Evolutionary conservation across 2,888 invertebrate species (phyloP).

Genomic region (Hipparchia semele): DNA sequence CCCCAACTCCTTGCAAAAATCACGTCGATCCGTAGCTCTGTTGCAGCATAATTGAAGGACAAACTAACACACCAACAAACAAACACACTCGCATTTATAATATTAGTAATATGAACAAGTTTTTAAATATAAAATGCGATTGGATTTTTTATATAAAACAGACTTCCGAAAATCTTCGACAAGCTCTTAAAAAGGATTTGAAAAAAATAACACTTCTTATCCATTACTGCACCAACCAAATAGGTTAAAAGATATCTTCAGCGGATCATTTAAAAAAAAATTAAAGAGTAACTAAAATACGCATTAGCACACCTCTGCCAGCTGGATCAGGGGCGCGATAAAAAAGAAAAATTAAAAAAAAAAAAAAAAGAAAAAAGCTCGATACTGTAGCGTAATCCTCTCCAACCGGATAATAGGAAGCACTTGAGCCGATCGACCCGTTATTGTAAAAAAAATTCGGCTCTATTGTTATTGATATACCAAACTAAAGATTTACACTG

Average conservation of each 20-base stretch:
- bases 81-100: too few relatives aligned
- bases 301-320: conserved; percentile 75
- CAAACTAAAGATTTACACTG: not conserved
- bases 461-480: conserved; percentile 25
- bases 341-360: conserved; percentile 53
- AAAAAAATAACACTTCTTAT: conserved; percentile 5
- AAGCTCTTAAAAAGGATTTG: not conserved
- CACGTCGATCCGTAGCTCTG: too few relatives aligned
- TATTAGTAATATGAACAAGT: not conserved
- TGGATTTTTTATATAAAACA: not conserved
- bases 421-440: conserved; percentile 80
- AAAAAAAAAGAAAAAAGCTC: conserved; percentile 55
- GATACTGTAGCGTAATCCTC: conserved; percentile 77
- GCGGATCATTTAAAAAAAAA: conserved; percentile 63
- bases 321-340: conserved; percentile 65
- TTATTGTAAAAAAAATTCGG: conserved; percentile 68
- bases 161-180: too few relatives aligned
- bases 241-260: conserved; percentile 42
- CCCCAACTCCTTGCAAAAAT: too few relatives aligned
- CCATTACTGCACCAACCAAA: conserved; percentile 19
- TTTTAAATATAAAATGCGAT: not conserved
- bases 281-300: conserved; percentile 65
- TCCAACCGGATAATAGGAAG: conserved; percentile 73
- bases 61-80: too few relatives aligned
- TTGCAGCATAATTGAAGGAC: too few relatives aligned